Conservation (phyloP, 2,113 vertebrate species). For the Platysternon megacephalum region DNA sequence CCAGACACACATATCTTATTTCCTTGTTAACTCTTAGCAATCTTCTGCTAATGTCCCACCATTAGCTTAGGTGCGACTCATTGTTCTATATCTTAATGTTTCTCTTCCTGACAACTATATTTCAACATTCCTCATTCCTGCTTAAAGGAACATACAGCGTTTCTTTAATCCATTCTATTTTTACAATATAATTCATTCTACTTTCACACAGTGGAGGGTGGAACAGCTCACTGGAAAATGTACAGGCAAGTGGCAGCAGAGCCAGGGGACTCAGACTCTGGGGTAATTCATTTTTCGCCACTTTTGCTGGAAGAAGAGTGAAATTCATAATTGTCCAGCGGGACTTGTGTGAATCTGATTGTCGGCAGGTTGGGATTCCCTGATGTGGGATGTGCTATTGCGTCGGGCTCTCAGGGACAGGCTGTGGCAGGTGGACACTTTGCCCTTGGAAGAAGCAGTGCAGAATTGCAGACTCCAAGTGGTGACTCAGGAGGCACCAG, state of each 20-base stretch:
- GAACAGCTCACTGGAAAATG: neutral
- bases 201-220: neutral
- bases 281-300: neutral
- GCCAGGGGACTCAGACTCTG: neutral
- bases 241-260: fast-evolving
- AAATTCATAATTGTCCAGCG: neutral
- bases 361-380: neutral
- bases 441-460: fast-evolving
- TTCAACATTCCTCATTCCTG: no score
- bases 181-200: no score
- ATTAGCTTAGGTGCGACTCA: no score
- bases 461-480: neutral
- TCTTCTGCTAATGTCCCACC: no score
- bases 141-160: no score
- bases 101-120: no score
- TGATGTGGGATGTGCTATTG: neutral
- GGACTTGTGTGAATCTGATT: neutral
- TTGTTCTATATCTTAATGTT: no score
- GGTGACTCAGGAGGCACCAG: neutral
- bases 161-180: no score
- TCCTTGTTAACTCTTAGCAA: no score
- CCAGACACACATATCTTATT: no score
- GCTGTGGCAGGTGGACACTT: neutral
- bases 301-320: neutral
- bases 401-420: neutral